Conservation (phyloP, 1,140 invertebrate species). For the Conus betulinus region DNA sequence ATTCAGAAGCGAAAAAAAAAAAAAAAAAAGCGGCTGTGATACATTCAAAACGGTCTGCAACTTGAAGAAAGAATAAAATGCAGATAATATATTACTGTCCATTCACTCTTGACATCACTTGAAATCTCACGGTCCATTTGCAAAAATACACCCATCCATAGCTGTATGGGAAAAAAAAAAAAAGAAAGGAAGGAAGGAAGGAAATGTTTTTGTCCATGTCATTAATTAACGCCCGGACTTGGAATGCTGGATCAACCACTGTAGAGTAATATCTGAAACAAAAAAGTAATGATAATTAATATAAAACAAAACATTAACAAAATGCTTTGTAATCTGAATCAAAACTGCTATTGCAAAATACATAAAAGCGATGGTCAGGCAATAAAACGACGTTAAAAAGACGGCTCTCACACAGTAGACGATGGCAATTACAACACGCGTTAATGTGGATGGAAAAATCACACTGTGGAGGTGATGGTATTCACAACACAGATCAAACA, state of each 20-base stretch:
- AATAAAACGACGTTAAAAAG: too few species aligned
- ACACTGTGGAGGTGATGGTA: too few species aligned
- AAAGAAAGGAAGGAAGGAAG: background rate
- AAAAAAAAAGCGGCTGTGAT: too few species aligned
- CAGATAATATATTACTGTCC: background rate
- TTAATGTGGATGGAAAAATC: too few species aligned
- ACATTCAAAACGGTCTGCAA: background rate
- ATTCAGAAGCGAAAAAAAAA: too few species aligned
- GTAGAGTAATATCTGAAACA: slow-evolving; percentile 93
- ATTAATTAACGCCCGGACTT: slow-evolving; percentile 82
- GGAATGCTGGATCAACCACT: slow-evolving; percentile 99
- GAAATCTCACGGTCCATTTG: background rate
- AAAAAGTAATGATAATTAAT: background rate
- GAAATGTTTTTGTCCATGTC: background rate
- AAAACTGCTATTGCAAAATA: too few species aligned
- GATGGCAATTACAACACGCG: too few species aligned
- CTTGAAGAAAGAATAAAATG: background rate
- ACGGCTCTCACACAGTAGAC: too few species aligned
- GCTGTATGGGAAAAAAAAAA: background rate
- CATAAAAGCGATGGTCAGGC: too few species aligned
- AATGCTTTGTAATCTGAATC: too few species aligned
- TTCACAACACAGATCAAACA: too few species aligned
- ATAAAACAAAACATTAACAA: too few species aligned
- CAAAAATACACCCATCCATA: background rate
- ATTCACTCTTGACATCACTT: background rate